Conservation (phyloP, 2,797 vertebrate species). For the Tolypeutes matacus region DNA sequence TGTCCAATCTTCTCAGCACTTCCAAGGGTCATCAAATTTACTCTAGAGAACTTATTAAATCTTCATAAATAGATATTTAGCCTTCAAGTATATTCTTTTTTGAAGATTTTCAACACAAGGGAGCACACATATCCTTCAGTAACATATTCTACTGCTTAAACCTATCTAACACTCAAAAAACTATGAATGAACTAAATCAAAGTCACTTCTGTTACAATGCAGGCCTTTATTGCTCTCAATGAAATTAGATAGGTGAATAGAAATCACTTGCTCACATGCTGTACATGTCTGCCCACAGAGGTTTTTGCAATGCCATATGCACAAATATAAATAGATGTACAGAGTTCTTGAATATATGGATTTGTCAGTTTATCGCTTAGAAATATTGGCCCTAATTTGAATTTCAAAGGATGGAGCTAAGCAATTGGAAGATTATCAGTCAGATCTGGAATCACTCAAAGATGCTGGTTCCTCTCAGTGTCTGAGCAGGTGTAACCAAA, state of each 20-base stretch:
- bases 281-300: not conserved
- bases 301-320: not conserved
- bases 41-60: constrained; percentile 30
- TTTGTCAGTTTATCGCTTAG: constrained; percentile 26
- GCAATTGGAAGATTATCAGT: constrained; percentile 33
- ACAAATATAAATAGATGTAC: not conserved
- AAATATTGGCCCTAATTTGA: constrained; percentile 41
- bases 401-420: constrained; percentile 19
- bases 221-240: not conserved
- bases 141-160: constrained; percentile 42
- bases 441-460: not conserved
- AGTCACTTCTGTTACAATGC: constrained; percentile 28
- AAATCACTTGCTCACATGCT: not conserved
- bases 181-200: constrained; percentile 3
- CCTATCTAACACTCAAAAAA: not conserved
- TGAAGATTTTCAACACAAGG: constrained; percentile 23
- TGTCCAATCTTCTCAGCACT: constrained; percentile 21
- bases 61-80: not conserved
- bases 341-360: not conserved
- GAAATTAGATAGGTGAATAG: constrained; percentile 21
- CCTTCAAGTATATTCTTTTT: constrained; percentile 2
- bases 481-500: not conserved
- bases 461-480: not conserved
- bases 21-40: constrained; percentile 1
- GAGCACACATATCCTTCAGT: not conserved